Evolutionary conservation across 2,797 vertebrate species (phyloP).

Genomic region (Ceryle rudis): DNA sequence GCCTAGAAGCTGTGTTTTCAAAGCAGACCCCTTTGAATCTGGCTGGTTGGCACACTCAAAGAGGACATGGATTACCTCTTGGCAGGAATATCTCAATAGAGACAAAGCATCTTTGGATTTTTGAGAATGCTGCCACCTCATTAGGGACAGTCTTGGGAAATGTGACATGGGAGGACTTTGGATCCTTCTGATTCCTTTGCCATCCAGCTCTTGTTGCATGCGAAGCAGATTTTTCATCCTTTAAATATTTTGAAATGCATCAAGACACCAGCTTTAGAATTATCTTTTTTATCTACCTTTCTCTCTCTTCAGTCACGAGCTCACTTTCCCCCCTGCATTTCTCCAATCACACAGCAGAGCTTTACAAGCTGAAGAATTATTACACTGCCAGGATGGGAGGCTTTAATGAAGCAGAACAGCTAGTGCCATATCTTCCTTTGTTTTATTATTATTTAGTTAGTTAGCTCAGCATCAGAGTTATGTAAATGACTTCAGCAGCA

Average conservation of each 20-base stretch:
- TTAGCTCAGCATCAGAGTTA: background rate
- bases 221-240: background rate
- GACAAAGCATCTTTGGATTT: background rate
- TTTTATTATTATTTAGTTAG: background rate
- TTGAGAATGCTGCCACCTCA: background rate
- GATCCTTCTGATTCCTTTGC: background rate
- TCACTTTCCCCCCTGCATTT: background rate
- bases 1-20: background rate
- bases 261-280: background rate
- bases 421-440: background rate
- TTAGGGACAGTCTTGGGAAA: background rate
- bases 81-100: background rate
- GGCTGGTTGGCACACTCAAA: background rate
- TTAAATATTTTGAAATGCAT: background rate
- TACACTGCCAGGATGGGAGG: background rate
- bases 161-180: background rate
- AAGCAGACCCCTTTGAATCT: background rate
- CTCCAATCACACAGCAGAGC: background rate
- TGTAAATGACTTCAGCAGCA: constrained; percentile 1
- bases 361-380: background rate
- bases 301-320: background rate
- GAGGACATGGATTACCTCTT: background rate
- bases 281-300: background rate
- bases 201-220: background rate
- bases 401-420: background rate